Evolutionary conservation across 2,113 vertebrate genomes (phyloP), one percentile per base, ranked within the genome.

Genomic region (Tapirus terrestris): DNA sequence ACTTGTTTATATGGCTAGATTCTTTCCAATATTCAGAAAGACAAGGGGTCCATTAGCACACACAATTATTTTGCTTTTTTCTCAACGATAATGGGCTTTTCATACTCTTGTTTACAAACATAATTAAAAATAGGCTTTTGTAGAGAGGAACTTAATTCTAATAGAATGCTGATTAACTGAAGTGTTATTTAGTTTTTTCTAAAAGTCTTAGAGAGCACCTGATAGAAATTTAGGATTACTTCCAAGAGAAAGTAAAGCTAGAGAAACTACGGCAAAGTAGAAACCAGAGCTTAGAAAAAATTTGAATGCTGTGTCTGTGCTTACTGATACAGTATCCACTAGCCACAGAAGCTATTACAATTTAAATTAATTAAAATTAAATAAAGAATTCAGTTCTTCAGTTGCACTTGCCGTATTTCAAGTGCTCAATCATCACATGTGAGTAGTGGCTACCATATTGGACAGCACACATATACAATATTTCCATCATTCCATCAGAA

Each of bases 71-170:
- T 95, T 65, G 60, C 29, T 58, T 95, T 75, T 96, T 94, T 89
- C n/a, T 94, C 53, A 82, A 14, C 61, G 70, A 68, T 97, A 98
- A 97, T 96, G 93, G 89, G 36, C 89, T 97, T 97, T 96, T 98
- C 72, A 96, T 97, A 84, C 23, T 81, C 53, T 95, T 96, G 91
- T 98, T 98, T 97, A 94, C 75, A 97, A 97, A 96, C 83, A 93
- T 95, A 93, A 70, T 96, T 95, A 91, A 97, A 91, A 97, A 89
- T 77, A 48, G 61, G 45, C 48, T 95, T 97, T 97, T 94, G 27
- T 94, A 63, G 67, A 97, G 92, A 92, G 56, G 43, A 98, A 60
- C 20, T 95, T 96, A 97, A 97, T 96, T 90, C 63, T 93, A 94
- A 73, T 81, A 91, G 80, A 96, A 95, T 85, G 92, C 53, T 97